Conservation (phyloP, 2,888 invertebrate genomes). For the Caenorhabditis uteleia region DNA sequence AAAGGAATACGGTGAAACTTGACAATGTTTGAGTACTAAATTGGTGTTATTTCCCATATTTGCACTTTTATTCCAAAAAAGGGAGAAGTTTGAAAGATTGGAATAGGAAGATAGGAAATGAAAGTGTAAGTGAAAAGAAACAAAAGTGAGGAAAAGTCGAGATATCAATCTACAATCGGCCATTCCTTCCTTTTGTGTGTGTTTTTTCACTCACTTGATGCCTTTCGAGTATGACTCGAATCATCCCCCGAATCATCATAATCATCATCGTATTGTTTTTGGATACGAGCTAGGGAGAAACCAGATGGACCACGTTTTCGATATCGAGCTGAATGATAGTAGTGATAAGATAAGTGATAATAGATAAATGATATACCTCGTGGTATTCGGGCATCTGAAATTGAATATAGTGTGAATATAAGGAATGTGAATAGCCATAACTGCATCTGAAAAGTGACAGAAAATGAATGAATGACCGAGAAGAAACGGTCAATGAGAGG, state of each 20-base stretch:
- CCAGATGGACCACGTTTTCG: constrained; percentile 46
- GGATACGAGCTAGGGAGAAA: constrained; percentile 49
- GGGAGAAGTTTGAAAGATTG: no score
- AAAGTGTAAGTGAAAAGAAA: no score
- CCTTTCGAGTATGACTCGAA: constrained; percentile 12
- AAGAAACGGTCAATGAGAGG: no score
- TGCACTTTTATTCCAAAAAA: no score
- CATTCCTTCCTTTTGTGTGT: background rate
- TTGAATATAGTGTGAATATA: background rate
- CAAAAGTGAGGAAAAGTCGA: no score
- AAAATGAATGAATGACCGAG: no score
- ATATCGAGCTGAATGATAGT: constrained; percentile 17
- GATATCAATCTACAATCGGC: no score
- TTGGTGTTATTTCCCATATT: no score
- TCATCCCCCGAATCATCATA: constrained; percentile 31
- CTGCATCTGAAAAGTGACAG: constrained; percentile 28
- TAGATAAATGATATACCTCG: constrained; percentile 6
- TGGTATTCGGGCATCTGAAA: constrained; percentile 12
- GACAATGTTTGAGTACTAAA: no score
- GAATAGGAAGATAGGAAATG: no score
- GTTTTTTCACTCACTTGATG: constrained; percentile 14
- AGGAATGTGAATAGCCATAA: constrained; percentile 9
- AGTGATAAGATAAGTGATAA: background rate
- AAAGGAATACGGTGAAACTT: no score
- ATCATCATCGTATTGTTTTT: constrained; percentile 48